Evolutionary conservation across 2,113 vertebrate species (phyloP).

Genomic region (Gymnocephalus cernua): DNA sequence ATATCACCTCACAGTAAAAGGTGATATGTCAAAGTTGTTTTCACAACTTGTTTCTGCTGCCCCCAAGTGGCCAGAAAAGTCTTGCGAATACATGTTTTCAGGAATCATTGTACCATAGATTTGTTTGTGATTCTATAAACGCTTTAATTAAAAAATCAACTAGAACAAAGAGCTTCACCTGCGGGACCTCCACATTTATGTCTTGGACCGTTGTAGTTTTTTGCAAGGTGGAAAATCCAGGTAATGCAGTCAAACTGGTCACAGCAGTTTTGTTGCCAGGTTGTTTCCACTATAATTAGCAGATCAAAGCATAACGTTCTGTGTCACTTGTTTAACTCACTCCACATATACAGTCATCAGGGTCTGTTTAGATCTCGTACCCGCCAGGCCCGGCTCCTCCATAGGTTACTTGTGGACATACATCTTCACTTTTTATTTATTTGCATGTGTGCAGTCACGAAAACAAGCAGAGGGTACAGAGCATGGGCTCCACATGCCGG

Average conservation of each 20-base stretch:
- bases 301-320: slow-evolving; percentile 77
- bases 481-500: slow-evolving; percentile 77
- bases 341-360: slow-evolving; percentile 68
- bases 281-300: slow-evolving; percentile 75
- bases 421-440: slow-evolving; percentile 77
- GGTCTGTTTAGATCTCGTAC: slow-evolving; percentile 69
- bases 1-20: not conserved
- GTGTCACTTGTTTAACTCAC: slow-evolving; percentile 71
- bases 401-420: slow-evolving; percentile 68
- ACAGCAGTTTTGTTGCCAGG: slow-evolving; percentile 49
- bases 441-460: slow-evolving; percentile 71
- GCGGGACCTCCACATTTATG: slow-evolving; percentile 32
- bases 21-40: not conserved
- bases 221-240: slow-evolving; percentile 72
- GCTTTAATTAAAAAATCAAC: slow-evolving; percentile 14
- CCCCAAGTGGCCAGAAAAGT: slow-evolving; percentile 13
- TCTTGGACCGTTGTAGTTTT: slow-evolving; percentile 44
- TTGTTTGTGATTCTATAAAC: slow-evolving; percentile 38
- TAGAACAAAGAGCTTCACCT: slow-evolving; percentile 53
- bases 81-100: slow-evolving; percentile 6
- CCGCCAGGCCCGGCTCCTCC: slow-evolving; percentile 47
- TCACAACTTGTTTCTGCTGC: slow-evolving; percentile 10
- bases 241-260: slow-evolving; percentile 62
- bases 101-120: not conserved
- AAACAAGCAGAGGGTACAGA: slow-evolving; percentile 69